phyloP scores from a whole-genome alignment of 2,888 invertebrate genomes.

The Gari tellinella region DNA sequence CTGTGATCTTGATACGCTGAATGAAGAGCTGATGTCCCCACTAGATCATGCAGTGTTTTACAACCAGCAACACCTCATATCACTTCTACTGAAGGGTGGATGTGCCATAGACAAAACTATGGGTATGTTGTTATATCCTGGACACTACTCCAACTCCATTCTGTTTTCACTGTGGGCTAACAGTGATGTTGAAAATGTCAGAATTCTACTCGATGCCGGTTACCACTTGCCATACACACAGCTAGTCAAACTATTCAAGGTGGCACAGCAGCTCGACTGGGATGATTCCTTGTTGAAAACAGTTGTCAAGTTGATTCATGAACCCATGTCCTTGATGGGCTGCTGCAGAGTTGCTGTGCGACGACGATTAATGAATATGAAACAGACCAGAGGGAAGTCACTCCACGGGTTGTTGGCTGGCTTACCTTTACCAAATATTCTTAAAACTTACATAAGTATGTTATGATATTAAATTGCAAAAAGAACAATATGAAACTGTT shows the following conservation, averaged over 20 bases:
- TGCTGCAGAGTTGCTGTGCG: constrained; percentile 44
- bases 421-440: constrained; percentile 40
- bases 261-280: constrained; percentile 43
- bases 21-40: constrained; percentile 60
- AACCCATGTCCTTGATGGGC: constrained; percentile 45
- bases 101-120: constrained; percentile 57
- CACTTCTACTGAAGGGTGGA: constrained; percentile 59
- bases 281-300: constrained; percentile 45
- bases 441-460: constrained; percentile 42
- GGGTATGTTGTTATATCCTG: constrained; percentile 57
- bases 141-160: constrained; percentile 60
- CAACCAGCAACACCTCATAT: constrained; percentile 51
- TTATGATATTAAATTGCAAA: too few relatives aligned
- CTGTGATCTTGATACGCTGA: constrained; percentile 57
- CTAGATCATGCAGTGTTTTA: constrained; percentile 57
- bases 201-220: constrained; percentile 53
- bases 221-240: constrained; percentile 51
- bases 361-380: constrained; percentile 42
- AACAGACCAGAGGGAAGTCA: constrained; percentile 28
- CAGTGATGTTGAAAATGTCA: constrained; percentile 56
- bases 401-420: constrained; percentile 32
- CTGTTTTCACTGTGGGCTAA: constrained; percentile 59
- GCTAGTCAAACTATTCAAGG: constrained; percentile 37
- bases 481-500: too few relatives aligned
- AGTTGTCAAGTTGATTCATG: constrained; percentile 29